Evolutionary conservation across 2,888 invertebrate genomes (phyloP).

Genomic region (Heliconius ethilla): DNA sequence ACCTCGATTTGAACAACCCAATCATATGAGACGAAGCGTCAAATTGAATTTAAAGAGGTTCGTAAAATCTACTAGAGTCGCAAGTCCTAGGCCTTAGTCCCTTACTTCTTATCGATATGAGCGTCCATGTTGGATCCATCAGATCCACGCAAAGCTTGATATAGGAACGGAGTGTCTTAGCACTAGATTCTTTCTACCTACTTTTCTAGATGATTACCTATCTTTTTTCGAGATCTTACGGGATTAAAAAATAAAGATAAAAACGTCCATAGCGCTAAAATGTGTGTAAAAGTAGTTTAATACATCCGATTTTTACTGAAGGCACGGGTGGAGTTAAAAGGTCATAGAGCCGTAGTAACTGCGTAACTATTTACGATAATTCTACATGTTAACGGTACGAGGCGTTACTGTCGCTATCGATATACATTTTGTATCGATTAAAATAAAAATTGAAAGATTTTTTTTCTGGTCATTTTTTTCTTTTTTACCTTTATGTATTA

Average conservation of each 20-base stretch:
- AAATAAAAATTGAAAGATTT: not conserved
- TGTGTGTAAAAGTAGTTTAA: slow-evolving; percentile 4
- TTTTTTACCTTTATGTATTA: no score
- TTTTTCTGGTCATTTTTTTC: not conserved
- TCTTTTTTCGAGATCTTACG: no score
- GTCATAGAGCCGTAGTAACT: slow-evolving; percentile 11
- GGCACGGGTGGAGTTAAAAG: slow-evolving; percentile 1
- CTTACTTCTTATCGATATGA: no score
- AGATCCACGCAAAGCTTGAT: not conserved
- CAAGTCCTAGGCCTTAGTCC: no score
- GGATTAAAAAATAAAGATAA: no score
- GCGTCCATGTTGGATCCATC: not conserved
- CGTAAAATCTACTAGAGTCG: no score
- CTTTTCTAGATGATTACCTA: no score
- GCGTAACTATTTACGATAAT: slow-evolving; percentile 18
- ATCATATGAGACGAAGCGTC: no score
- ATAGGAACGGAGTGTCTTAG: no score
- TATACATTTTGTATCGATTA: slow-evolving; percentile 8
- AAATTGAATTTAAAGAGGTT: no score
- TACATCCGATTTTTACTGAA: not conserved
- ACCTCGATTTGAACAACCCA: no score
- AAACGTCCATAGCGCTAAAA: not conserved
- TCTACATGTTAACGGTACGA: slow-evolving; percentile 15
- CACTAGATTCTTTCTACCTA: no score
- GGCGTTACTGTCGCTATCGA: slow-evolving; percentile 8